Evolutionary conservation across 2,888 invertebrate species (phyloP), one percentile per base, ranked within the genome.

Genomic region (Drosophila rubida): DNA sequence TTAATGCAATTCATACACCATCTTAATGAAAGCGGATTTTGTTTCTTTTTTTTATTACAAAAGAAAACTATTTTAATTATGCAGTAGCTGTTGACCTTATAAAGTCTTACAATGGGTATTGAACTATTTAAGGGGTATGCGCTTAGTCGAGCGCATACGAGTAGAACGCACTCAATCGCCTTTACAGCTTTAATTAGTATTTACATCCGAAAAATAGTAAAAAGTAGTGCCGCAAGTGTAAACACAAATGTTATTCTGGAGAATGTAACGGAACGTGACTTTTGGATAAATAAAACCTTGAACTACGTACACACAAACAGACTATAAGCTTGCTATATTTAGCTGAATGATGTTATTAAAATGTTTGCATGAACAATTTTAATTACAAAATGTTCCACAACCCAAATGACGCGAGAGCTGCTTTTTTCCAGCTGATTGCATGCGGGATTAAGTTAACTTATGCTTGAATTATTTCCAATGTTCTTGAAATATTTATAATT

Each of bases 171-270:
- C 16, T 35, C 9, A 22, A 50, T 22, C n/a, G 23, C 30, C 11
- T 42, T 53, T 13, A 30, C 27, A 53, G 41, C 9, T 58, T 42
- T 51, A 59, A 59, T 59, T 59, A 42, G 51, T 53, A 22, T 53
- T 44, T 35, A 25, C 53, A 35, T 44, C 11, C n/a, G 23, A 27
- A 60, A 35, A 44, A 19, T 50, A 32, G 32, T n/a, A 32, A 32
- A 32, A 32, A 32, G 11, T 32, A 32, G 32, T n/a, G 32, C 11
- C 11, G n/a, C 45, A 45, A 60, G 44, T 39, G 59, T 46, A 64
- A 51, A 51, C 60, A 64, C 11, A 14, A 16, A 27, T 22, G 9
- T 44, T 32, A 35, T 35, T 44, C 60, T 60, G 60, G 60, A 53
- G 37, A 53, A 45, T 60, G 14, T 57, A 46, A 46, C 25, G 46